Conservation (phyloP, 2,888 invertebrate species). For the Micoletzkya japonica region DNA sequence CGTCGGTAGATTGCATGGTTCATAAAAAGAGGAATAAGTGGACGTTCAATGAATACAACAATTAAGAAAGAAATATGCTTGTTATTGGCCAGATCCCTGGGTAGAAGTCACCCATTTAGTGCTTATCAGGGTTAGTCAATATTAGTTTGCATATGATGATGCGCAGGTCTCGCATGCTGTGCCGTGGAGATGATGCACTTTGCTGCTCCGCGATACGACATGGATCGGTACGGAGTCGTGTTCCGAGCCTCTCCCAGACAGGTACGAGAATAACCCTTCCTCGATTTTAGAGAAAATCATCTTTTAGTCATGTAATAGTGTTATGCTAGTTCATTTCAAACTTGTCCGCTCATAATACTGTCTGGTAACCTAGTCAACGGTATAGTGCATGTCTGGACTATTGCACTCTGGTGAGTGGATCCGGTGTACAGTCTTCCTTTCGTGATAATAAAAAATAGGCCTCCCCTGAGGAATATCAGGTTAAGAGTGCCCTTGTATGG, state of each 20-base stretch:
- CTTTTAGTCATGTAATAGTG: too few species aligned
- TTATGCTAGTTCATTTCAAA: background rate
- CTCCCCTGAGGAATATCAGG: background rate
- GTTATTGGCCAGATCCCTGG: background rate
- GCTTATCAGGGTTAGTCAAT: too few species aligned
- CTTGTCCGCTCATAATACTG: background rate
- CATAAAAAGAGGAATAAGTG: too few species aligned
- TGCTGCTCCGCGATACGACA: constrained; percentile 96
- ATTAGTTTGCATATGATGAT: background rate
- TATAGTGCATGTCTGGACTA: too few species aligned
- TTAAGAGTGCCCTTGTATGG: background rate
- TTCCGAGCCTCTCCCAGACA: constrained; percentile 73
- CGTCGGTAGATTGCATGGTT: too few species aligned
- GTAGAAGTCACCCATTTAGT: background rate
- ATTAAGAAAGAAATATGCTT: too few species aligned
- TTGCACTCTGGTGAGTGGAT: too few species aligned
- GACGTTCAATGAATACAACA: too few species aligned
- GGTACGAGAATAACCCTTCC: constrained; percentile 34
- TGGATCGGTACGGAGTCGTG: constrained; percentile 97
- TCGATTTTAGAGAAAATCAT: too few species aligned
- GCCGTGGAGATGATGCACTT: constrained; percentile 89
- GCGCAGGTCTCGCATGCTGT: constrained; percentile 87
- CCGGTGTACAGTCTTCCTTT: too few species aligned
- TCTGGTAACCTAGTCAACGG: too few species aligned
- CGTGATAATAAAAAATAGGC: background rate